These are phyloP conservation scores for Conomelus anceps DNA, from an alignment of 2,888 invertebrate species.

Conservation along the genomic window DNA sequence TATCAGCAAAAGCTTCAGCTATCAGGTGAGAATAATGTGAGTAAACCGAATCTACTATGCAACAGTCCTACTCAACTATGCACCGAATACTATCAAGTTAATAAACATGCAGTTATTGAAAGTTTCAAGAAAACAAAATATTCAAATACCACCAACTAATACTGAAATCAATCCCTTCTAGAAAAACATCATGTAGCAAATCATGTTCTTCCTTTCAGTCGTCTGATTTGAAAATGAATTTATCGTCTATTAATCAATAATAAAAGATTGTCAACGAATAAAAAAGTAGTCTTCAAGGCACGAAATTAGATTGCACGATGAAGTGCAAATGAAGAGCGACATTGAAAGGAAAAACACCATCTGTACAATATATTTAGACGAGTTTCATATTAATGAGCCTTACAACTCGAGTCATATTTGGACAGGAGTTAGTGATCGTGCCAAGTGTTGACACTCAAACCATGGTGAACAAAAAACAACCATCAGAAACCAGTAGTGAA, in stretches of 20 bases:
- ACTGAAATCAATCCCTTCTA: background rate
- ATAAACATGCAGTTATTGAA: background rate
- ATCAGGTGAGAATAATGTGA: background rate
- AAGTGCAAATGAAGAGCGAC: background rate
- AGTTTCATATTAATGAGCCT: conserved; percentile 7
- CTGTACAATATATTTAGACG: conserved; percentile 24
- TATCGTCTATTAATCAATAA: too few species aligned
- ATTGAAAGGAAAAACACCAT: conserved; percentile 21
- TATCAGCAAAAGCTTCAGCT: background rate
- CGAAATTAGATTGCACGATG: background rate
- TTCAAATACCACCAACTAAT: background rate
- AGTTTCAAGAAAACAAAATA: background rate
- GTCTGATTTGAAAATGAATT: background rate
- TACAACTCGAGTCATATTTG: background rate
- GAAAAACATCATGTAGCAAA: background rate
- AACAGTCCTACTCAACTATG: background rate
- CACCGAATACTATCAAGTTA: background rate
- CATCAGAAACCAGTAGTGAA: conserved; percentile 4
- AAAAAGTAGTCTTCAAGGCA: background rate
- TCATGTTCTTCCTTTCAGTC: background rate
- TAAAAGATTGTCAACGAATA: too few species aligned
- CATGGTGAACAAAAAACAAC: background rate
- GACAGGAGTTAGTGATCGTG: background rate
- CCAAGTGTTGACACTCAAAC: conserved; percentile 4
- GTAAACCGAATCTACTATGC: background rate